These are phyloP conservation scores for Zoanthus sansibaricus DNA, from an alignment of 92 coral and sea anemone species.

Conservation along the genomic window DNA sequence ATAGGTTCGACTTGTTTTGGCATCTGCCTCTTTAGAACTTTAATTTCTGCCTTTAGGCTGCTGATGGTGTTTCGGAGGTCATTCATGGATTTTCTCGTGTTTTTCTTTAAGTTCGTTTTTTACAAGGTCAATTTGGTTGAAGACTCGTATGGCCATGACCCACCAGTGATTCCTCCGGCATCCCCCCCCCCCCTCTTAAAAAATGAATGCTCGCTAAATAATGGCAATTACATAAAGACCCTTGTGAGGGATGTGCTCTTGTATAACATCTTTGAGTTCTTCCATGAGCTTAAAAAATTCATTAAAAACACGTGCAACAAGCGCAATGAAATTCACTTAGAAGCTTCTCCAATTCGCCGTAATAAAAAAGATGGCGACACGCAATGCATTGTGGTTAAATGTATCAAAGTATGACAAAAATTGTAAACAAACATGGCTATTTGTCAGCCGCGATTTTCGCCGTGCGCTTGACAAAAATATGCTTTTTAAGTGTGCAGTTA, in stretches of 20 bases:
- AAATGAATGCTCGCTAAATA: no score
- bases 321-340: slow-evolving; percentile 47
- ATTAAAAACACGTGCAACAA: slow-evolving; percentile 46
- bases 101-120: no score
- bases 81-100: neutral
- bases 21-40: neutral
- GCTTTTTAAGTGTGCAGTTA: slow-evolving; percentile 29
- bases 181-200: no score
- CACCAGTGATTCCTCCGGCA: no score
- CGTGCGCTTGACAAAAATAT: slow-evolving; percentile 23
- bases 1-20: neutral
- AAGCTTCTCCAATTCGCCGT: slow-evolving; percentile 7
- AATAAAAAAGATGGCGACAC: neutral
- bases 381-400: neutral
- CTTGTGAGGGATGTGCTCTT: slow-evolving; percentile 46
- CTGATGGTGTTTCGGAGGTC: slow-evolving; percentile 8
- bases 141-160: no score
- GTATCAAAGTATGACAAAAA: slow-evolving; percentile 21
- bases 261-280: slow-evolving; percentile 49
- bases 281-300: slow-evolving; percentile 57
- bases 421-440: slow-evolving; percentile 27
- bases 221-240: neutral
- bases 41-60: neutral
- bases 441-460: slow-evolving; percentile 5
- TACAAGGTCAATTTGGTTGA: no score